Base-by-base conservation (phyloP, 2,888 invertebrate species). In the Volucella inflata region DNA sequence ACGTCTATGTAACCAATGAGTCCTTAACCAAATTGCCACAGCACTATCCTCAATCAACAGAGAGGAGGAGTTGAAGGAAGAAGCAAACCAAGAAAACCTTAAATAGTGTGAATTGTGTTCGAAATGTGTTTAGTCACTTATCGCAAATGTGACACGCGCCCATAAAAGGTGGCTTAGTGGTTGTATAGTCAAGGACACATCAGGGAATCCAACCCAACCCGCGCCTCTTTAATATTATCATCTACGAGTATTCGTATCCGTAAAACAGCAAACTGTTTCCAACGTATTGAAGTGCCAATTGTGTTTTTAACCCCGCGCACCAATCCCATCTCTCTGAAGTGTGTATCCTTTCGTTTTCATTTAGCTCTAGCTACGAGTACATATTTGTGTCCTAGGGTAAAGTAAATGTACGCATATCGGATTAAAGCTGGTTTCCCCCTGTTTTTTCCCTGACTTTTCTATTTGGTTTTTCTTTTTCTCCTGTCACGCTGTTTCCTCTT, bases 361-460 rank as follows among this genome's bases (percentile, higher is more conserved):
- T 14, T 38, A 38, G 21, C 51, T 42, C 30, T 30, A 30, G 1
- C 11, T 62, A 30, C n/a, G n/a, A n/a, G n/a, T 60, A 44, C 12
- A 8, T 16, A 65, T 12, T 17, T 6, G 30, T 30, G n/a, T 9
- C 65, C 55, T 16, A 65, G 55, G 74, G 64, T 57, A 65, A 57
- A 75, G 57, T 75, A 65, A 67, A 67, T 14, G 65, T 67, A 65
- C 48, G 65, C 9, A 57, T 75, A 75, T 75, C 75, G 57, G 75
- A 75, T 75, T 75, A 67, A 48, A 44, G 53, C 40, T 48, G 40
- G 64, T 55, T 53, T 62, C 11, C 14, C 40, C 42, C 30, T 14
- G 16, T 70, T 48, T 44, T 53, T 51, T 16, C 9, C 14, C 9
- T 14, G 14, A n/a, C 16, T 40, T 38, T 9, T n/a, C 11, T 8